Base-by-base conservation (phyloP, 35 echinoderm and acorn worm species). In the Chiridota heheva region DNA sequence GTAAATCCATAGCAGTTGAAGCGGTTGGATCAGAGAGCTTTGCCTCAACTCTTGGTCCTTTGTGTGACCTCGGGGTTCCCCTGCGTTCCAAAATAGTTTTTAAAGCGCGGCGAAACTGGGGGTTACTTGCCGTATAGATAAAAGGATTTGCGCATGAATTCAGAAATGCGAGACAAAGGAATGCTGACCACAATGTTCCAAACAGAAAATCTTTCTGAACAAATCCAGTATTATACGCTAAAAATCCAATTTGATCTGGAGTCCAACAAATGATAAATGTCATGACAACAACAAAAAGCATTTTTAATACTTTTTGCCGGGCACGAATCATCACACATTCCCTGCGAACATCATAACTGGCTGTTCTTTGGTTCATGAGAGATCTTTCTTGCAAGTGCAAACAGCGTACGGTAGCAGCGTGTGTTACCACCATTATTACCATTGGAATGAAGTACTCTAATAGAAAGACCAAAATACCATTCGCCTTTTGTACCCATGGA, bases 131-230 rank as follows among this genome's bases (percentile, higher is more conserved):
- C 22, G 78, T 76, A 58, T 92, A 92, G 47, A 92, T 92, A 36
- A 92, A 82, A 29, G 90, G 90, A 69, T 92, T 92, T 28, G 66
- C 83, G 53, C 83, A 87, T 1, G 90, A 92, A 58, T 92, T 92
- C 17, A 81, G 40, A 40, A 92, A 92, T 28, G 76, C 78, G n/a
- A 92, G 60, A 0, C 87, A 22, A 20, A 88, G 57, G 62, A 87
- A 82, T 15, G 48, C 17, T 15, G 55, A 76, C 58, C 82, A 86
- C 0, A 72, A 36, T 17, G 51, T 53, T 31, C 83, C 68, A 26
- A 40, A 81, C 12, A 92, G 61, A 47, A 67, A 82, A 1, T 20
- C 32, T 0, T 6, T 2, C 25, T 47, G 33, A 0, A 91, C 38
- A 26, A 60, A 32, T 8, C 85, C 85, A 13, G 82, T 28, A 55